phyloP scores from a whole-genome alignment of 2,888 invertebrate genomes.

The Orthonychiurus folsomi region DNA sequence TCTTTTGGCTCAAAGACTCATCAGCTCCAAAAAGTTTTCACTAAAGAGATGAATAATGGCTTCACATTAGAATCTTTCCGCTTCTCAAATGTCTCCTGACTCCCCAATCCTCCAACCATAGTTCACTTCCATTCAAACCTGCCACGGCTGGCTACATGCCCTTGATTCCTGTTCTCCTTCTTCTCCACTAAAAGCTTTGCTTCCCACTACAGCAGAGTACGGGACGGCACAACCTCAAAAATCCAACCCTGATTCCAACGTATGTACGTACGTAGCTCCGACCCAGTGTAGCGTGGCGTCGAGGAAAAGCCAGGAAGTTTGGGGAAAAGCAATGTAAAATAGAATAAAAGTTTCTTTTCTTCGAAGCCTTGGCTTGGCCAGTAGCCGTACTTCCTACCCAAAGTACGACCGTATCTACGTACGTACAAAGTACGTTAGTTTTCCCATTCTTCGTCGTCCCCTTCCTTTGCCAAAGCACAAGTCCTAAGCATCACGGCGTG shows the following conservation, averaged over 20 bases:
- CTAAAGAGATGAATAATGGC: constrained; percentile 33
- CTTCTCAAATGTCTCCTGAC: no score
- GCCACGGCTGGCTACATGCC: no score
- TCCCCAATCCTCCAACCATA: no score
- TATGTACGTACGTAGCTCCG: no score
- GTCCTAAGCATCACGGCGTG: background rate
- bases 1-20: constrained; percentile 12
- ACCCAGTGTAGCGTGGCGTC: no score
- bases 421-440: background rate
- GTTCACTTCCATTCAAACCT: no score
- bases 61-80: constrained; percentile 30
- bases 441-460: background rate
- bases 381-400: background rate
- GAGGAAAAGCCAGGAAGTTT: background rate
- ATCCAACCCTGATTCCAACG: no score
- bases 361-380: background rate
- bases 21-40: constrained; percentile 17
- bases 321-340: background rate
- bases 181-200: no score
- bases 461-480: background rate
- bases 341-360: background rate
- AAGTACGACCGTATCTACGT: no score
- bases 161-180: no score
- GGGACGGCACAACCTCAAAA: background rate
- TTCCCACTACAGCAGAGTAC: no score